Base-by-base conservation (phyloP, 2,797 vertebrate genomes). In the Rhabdophis nuchalis region DNA sequence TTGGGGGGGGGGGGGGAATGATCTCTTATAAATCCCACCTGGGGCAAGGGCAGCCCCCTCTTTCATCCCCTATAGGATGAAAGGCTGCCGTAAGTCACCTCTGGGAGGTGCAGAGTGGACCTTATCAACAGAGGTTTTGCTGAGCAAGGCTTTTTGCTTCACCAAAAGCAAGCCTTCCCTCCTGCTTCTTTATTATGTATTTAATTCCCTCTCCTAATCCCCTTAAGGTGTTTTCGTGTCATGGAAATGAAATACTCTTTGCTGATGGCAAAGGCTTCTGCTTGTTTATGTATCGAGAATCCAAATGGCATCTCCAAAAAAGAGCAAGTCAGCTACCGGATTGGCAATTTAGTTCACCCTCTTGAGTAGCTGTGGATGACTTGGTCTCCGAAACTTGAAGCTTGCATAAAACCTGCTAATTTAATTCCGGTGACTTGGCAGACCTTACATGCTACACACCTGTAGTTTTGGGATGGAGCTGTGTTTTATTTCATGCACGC, bases 21-120 rank as follows among this genome's bases (percentile, higher is more conserved):
- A 93, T 96, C 96, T 95, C 89, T 94, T 92, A 92, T 96, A 96
- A 96, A 97, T 97, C 95, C 95, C 93, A 93, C 93, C 91, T 94
- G 94, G 95, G 96, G 85, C 85, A 94, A 89, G 88, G 13, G 1
- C 87, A 92, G 95, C 95, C 92, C 95, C 60, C 27, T 96, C 90
- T 91, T 93, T 87, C 56, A 90, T 93, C 5, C 32, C 8, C 50
- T 60, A 41, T 14, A 87, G 50, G 95, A 91, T 94, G 93, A 14
- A 92, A 89, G 87, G 95, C 85, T 91, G 32, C 57, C 29, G 23
- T 20, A 54, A 89, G 89, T 61, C 0, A 3, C 92, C 93, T 88
- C n/a, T 36, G 87, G 87, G 95, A 93, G 82, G 18, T 0, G 0
- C 89, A 52, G 88, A 91, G 93, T 93, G 92, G 95, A 92, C 96